Evolutionary conservation across 53 echinoderm and acorn worm genomes (phyloP).

Genomic region (Zoroaster sp.): DNA sequence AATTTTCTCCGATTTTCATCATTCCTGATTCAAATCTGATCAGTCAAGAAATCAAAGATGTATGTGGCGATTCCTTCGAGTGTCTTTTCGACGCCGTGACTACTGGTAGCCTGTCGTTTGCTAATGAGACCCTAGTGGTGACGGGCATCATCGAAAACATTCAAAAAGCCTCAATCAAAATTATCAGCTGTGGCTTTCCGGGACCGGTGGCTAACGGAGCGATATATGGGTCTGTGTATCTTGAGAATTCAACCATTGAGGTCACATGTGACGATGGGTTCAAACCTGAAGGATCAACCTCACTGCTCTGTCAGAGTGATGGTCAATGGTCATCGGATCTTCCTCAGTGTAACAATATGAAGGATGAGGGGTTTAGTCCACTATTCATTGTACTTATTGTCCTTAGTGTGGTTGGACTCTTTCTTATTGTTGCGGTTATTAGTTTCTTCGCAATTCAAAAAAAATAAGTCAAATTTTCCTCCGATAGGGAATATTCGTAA

Average conservation of each 20-base stretch:
- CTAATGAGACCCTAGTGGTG: conserved; percentile 23
- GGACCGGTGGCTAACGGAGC: conserved; percentile 51
- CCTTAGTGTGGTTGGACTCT: no score
- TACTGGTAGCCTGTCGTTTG: conserved; percentile 50
- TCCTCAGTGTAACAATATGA: no score
- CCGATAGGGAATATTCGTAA: no score
- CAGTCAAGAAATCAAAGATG: conserved; percentile 53
- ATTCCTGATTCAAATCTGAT: conserved; percentile 46
- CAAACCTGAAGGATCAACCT: not conserved
- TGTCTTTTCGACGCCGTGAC: conserved; percentile 62
- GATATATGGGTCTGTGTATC: conserved; percentile 33
- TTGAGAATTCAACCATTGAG: conserved; percentile 8
- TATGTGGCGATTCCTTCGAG: conserved; percentile 55
- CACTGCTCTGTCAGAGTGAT: conserved; percentile 14
- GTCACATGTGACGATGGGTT: conserved; percentile 10
- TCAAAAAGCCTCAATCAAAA: conserved; percentile 43
- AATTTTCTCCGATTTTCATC: conserved; percentile 51
- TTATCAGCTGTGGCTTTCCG: conserved; percentile 64
- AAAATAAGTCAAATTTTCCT: no score
- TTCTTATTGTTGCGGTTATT: no score
- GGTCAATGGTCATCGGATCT: no score
- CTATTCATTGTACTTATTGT: no score
- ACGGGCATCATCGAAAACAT: conserved; percentile 2
- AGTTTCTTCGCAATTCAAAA: no score
- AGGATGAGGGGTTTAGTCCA: no score